Base-by-base conservation (phyloP, 1,140 invertebrate genomes). In the Ridgeia piscesae region DNA sequence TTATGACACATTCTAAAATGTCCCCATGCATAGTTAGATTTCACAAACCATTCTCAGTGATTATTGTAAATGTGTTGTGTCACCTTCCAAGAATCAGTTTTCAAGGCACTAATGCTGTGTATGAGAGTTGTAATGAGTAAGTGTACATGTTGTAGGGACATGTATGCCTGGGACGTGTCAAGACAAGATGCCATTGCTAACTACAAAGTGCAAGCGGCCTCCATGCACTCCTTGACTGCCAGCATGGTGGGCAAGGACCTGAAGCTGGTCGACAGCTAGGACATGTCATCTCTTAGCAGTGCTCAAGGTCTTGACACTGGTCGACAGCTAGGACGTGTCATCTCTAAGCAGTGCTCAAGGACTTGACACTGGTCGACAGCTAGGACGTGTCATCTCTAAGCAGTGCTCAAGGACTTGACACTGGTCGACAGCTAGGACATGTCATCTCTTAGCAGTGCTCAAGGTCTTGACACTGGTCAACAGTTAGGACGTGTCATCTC, bases 191-290 rank as follows among this genome's bases (percentile, higher is more conserved):
- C 98, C 0, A 97, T 98, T 48, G 96, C 97, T 34, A 98, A 97
- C 94, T 99, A 97, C 96, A 95, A 97, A 33, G 95, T 96, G 42
- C 97, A 98, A 93, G 97, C 97, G 95, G 95, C 97, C 89, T 96
- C 97, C 94, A 98, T 98, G 98, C 98, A 98, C 98, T 97, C 97
- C 94, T 97, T 98, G 1, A 97, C 97, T 91, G 97, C 97, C 0
- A 97, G 97, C 94, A 97, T 97, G 33, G 94, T 98, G 33, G 97
- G 97, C 90, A 98, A 98, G 96, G 98, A 98, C 95, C 96, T 98
- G 93, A 96, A 97, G 95, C 95, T 98, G 58, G 58, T 77, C 17
- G 27, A 77, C 58, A 77, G 58, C 27, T 77, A 77, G 58, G 58
- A 77, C 17, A 0, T 77, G 58, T 77, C 58, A 77, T 31, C 58